A percentile compares a stretch with the other conserved stretches of the same genome.
phyloP scores from a whole-genome alignment of 2,113 vertebrate genomes.

The Lota lota region DNA sequence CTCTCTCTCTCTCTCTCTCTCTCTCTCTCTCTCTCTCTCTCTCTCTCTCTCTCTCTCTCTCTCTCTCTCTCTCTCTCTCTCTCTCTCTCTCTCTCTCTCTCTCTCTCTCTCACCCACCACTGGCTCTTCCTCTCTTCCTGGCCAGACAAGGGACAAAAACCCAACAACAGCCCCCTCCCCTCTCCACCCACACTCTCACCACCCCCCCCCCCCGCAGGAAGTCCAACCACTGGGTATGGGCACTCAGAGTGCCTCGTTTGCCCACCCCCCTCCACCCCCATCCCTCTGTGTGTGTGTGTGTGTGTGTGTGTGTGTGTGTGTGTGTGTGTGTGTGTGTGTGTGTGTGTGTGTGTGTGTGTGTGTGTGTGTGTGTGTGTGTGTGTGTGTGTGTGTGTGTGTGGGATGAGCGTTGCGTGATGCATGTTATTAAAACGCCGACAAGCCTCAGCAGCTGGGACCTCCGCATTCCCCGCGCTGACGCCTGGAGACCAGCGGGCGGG shows the following conservation, averaged over 20 bases:
- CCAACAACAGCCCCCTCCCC: slow-evolving; percentile 65
- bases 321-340: slow-evolving; percentile 13
- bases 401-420: slow-evolving; percentile 57
- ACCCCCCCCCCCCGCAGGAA: slow-evolving; percentile 64
- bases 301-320: slow-evolving; percentile 11
- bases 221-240: slow-evolving; percentile 67
- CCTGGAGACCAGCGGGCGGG: slow-evolving; percentile 46
- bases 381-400: slow-evolving; percentile 12
- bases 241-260: slow-evolving; percentile 55
- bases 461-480: slow-evolving; percentile 57
- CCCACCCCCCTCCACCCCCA: slow-evolving; percentile 37
- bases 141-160: slow-evolving; percentile 69
- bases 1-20: neutral
- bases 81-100: neutral
- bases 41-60: neutral
- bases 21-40: neutral
- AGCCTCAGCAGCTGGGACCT: slow-evolving; percentile 54
- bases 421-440: slow-evolving; percentile 62
- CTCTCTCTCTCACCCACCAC: slow-evolving; percentile 39
- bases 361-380: slow-evolving; percentile 7
- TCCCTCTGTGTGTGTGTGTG: neutral
- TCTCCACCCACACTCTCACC: slow-evolving; percentile 35
- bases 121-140: slow-evolving; percentile 67
- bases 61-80: neutral
- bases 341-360: slow-evolving; percentile 12